Evolutionary conservation across 2,888 invertebrate genomes (phyloP), one percentile per base, ranked within the genome.

Genomic region (Oeneis ivallda): DNA sequence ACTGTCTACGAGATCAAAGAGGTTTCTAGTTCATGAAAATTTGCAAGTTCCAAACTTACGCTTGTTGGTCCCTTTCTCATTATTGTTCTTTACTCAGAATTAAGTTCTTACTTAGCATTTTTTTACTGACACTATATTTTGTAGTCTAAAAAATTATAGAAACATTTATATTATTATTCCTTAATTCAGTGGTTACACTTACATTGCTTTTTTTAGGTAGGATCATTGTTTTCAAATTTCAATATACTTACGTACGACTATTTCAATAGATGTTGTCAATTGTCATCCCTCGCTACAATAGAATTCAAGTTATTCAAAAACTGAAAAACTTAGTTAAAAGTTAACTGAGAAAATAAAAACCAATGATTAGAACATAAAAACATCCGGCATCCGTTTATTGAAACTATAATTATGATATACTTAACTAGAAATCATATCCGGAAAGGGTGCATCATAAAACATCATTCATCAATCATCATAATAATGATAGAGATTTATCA

Each of bases 291-390:
- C 37, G 15, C 54, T 39, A 54, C 54, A 54, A 39, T 54, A 54
- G 54, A 54, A 54, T 17, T 54, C 54, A 54, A 37, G 37, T 15
- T 17, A 37, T 54, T 54, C 37, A 39, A n/a, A n/a, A n/a, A n/a
- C n/a, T n/a, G n/a, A n/a, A n/a, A n/a, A n/a, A n/a, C n/a, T n/a
- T n/a, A n/a, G n/a, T n/a, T n/a, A n/a, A n/a, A n/a, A n/a, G n/a
- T 54, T 37, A 37, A 17, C 37, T 37, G 15, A 34, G 54, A 37
- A 37, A 54, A 37, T 37, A 37, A 54, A 52, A 34, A 52, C 34
- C 52, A 50, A 7, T 53, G 53, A 54, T 37, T 54, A 39, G 17
- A 54, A 54, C 54, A 54, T 15, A 15, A 54, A 53, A 54, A 54
- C 37, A 54, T 54, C 54, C 54, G 54, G 37, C 11, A 54, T 54